A percentile compares a stretch with the other conserved stretches of the same genome.
Evolutionary conservation across 35 echinoderm and acorn worm species (phyloP).

Genomic region (Heliocidaris tuberculata): DNA sequence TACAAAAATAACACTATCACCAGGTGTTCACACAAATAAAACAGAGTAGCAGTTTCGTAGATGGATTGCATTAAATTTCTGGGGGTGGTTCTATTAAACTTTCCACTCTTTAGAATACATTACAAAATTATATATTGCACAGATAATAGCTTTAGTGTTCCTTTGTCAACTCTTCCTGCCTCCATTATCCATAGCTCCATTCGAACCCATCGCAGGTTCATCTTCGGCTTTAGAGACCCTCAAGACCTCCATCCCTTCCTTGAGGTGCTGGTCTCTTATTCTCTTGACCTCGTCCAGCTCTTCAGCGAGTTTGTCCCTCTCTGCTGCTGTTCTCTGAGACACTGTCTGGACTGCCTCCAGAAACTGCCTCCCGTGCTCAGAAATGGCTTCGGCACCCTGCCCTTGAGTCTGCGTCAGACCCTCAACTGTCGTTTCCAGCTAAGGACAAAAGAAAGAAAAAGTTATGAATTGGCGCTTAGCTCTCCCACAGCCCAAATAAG

Average conservation of each 20-base stretch:
- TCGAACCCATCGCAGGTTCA: neutral
- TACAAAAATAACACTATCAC: too few relatives aligned
- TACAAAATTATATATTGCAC: neutral
- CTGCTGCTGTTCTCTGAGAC: neutral
- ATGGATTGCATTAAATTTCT: too few relatives aligned
- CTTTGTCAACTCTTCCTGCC: neutral
- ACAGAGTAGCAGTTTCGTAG: too few relatives aligned
- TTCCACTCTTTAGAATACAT: neutral
- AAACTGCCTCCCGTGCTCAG: constrained; percentile 8
- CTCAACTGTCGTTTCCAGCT: constrained; percentile 6
- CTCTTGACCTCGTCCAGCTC: constrained; percentile 42
- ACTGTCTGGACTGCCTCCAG: neutral
- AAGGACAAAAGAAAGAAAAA: neutral
- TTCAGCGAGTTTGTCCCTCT: constrained; percentile 29
- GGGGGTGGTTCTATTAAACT: too few relatives aligned
- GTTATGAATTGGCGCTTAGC: neutral
- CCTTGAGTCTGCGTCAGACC: neutral
- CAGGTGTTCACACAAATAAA: too few relatives aligned
- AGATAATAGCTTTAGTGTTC: neutral
- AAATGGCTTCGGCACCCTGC: constrained; percentile 27
- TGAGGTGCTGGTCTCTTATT: constrained; percentile 28
- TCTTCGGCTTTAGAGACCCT: neutral
- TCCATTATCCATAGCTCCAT: neutral
- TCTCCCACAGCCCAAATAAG: too few relatives aligned
- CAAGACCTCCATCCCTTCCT: constrained; percentile 29